phyloP scores from a whole-genome alignment of 2,113 vertebrate species.

The Pseudorhombus dupliciocellatus region DNA sequence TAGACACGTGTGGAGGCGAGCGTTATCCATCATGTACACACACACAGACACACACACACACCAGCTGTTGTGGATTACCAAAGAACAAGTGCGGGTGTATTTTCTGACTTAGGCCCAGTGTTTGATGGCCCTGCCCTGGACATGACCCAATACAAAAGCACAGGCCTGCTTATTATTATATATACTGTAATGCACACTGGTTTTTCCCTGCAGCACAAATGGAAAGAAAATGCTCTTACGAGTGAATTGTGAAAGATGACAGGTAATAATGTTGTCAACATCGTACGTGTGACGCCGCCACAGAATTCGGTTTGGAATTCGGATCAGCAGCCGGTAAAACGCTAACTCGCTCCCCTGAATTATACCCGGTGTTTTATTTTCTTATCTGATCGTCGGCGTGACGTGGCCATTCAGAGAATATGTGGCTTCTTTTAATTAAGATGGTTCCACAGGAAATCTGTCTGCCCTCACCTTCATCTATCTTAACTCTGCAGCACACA shows the following conservation, averaged over 20 bases:
- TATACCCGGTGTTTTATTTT: conserved; percentile 34
- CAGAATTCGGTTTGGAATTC: not conserved
- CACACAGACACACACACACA: conserved; percentile 32
- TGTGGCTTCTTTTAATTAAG: conserved; percentile 58
- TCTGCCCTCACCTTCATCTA: conserved; percentile 47
- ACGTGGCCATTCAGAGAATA: conserved; percentile 42
- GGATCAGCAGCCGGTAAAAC: not conserved
- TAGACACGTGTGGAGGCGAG: conserved; percentile 32
- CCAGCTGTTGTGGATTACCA: conserved; percentile 79
- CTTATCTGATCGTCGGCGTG: conserved; percentile 36
- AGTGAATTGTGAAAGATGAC: conserved; percentile 4
- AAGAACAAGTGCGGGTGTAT: conserved; percentile 58
- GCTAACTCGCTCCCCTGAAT: conserved; percentile 25
- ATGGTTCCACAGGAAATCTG: conserved; percentile 53
- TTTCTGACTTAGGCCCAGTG: conserved; percentile 57
- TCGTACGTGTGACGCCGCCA: conserved; percentile 1
- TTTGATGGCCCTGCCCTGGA: conserved; percentile 59
- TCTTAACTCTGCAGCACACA: conserved; percentile 46
- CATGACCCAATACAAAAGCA: conserved; percentile 61
- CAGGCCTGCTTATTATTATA: conserved; percentile 31
- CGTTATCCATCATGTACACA: conserved; percentile 45
- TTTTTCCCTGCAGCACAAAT: conserved; percentile 2
- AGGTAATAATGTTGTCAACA: not conserved
- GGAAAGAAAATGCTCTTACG: conserved; percentile 7
- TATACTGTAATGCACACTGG: conserved; percentile 1